Evolutionary conservation across 2,113 vertebrate species (phyloP), one percentile per base, ranked within the genome.

Genomic region (Merops nubicus): DNA sequence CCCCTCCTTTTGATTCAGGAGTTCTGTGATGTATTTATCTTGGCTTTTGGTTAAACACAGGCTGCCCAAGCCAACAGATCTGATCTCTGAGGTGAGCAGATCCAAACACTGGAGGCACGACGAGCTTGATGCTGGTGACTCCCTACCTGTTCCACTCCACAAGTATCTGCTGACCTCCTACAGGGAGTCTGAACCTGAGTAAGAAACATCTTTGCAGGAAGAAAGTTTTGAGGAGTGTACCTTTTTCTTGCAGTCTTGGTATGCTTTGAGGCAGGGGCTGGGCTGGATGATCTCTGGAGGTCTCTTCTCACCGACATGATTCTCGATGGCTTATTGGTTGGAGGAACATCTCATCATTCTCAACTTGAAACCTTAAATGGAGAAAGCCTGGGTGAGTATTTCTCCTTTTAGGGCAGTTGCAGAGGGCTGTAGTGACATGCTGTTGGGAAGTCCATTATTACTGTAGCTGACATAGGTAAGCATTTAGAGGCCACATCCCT

Each of bases 31-130:
- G 5, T 29, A 3, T 65, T 62, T 78, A 8, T n/a, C 68, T 73
- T 83, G 72, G 77, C 78, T 57, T 45, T 38, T 88, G 56, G 20
- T 64, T 34, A 36, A 43, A n/a, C 26, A 2, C 0, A 2, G 19
- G 21, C 70, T 51, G 43, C 90, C n/a, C 36, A 26, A 70, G 33
- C 25, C 13, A 6, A 29, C 23, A 42, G 48, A 21, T 43, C 23
- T 23, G 48, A 28, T 57, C 47, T 51, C 54, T 7, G 7, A 43
- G 42, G 70, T 50, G 74, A 53, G 36, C 34, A 36, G 68, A 15
- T 28, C 4, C 2, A 48, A 21, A 25, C 26, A 2, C 1, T n/a
- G 70, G 53, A 29, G 38, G 13, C 42, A 4, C 59, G 6, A 1
- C 29, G 28, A 47, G 20, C 40, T 23, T 3, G 31, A n/a, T 70